phyloP scores from a whole-genome alignment of 2,888 invertebrate genomes.

The Drosophila neonasuta region DNA sequence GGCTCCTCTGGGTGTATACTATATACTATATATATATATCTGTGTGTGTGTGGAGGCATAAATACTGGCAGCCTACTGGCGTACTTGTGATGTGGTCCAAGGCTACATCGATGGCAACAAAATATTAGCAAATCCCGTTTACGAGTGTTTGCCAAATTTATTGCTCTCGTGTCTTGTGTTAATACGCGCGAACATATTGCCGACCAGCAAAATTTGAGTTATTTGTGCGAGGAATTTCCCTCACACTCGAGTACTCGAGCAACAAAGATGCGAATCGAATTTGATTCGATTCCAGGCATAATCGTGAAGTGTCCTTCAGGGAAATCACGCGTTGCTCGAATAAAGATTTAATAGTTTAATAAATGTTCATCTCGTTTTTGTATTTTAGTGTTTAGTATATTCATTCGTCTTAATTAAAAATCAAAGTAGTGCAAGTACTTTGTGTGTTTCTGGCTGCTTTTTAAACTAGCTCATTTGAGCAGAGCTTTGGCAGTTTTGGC shows the following conservation, averaged over 20 bases:
- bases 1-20: constrained; percentile 27
- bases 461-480: not conserved
- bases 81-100: constrained; percentile 21
- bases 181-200: constrained; percentile 64
- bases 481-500: constrained; percentile 5
- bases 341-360: constrained; percentile 4
- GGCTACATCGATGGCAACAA: constrained; percentile 40
- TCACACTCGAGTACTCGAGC: not conserved
- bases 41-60: constrained; percentile 24
- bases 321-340: constrained; percentile 1
- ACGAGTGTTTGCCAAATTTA: constrained; percentile 65
- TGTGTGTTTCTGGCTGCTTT: not conserved
- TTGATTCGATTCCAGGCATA: constrained; percentile 13
- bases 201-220: constrained; percentile 44
- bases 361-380: not conserved
- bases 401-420: constrained; percentile 1
- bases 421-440: not conserved
- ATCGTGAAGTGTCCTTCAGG: constrained; percentile 12
- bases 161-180: constrained; percentile 53
- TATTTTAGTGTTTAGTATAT: not conserved
- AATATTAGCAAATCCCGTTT: constrained; percentile 66
- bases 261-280: constrained; percentile 16
- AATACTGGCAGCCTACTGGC: constrained; percentile 24
- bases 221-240: constrained; percentile 13
- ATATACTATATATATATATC: not conserved